A percentile compares a stretch with the other conserved stretches of the same genome.
Evolutionary conservation across 2,888 invertebrate genomes (phyloP).

Genomic region (Capitulum mitella): DNA sequence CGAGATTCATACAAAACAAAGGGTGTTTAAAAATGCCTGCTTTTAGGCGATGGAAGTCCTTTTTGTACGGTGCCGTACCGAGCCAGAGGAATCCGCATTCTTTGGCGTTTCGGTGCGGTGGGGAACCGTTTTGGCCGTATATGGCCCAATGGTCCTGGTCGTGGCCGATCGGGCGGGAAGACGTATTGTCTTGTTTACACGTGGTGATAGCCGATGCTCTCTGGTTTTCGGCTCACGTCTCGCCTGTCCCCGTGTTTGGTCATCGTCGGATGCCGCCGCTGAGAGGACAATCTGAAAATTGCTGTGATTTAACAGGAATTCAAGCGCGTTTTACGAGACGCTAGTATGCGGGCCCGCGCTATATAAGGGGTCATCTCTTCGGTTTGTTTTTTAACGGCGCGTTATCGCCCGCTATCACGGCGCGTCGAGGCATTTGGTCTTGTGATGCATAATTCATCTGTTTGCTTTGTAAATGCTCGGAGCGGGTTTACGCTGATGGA

Average conservation of each 20-base stretch:
- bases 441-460: slow-evolving; percentile 12
- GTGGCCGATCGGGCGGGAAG: background rate
- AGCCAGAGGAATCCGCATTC: background rate
- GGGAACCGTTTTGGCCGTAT: background rate
- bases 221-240: background rate
- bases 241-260: background rate
- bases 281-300: background rate
- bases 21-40: background rate
- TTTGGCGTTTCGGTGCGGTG: background rate
- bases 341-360: background rate
- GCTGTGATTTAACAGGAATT: slow-evolving; percentile 6
- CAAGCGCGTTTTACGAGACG: background rate
- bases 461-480: background rate
- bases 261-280: background rate
- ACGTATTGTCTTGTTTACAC: slow-evolving; percentile 9
- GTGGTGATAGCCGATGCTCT: background rate
- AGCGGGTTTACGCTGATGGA: background rate
- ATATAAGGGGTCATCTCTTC: background rate
- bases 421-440: background rate
- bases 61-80: background rate
- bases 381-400: slow-evolving; percentile 7
- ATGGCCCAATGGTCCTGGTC: background rate
- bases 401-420: background rate
- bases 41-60: background rate
- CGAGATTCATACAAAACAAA: too few relatives aligned